Evolutionary conservation across 2,797 vertebrate species (phyloP).

Genomic region (Danio choprae): DNA sequence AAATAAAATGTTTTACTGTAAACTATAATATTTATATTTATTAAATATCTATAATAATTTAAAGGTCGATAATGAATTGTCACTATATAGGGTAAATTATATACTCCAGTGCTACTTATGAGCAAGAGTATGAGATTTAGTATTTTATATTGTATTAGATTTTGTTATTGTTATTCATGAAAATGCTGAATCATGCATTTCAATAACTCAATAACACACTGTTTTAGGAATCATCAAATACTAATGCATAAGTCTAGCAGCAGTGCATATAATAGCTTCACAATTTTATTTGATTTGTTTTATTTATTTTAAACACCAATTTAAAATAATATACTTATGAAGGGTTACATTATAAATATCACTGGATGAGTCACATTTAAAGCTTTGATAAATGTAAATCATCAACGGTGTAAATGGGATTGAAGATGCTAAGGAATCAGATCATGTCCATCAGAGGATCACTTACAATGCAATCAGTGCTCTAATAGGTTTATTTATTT

Average conservation of each 20-base stretch:
- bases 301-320: too few species aligned
- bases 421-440: too few species aligned
- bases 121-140: too few species aligned
- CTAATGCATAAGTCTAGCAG: background rate
- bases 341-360: too few species aligned
- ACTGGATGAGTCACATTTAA: background rate
- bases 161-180: conserved; percentile 2
- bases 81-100: background rate
- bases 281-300: too few species aligned
- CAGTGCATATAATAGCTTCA: too few species aligned
- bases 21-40: too few species aligned
- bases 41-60: too few species aligned
- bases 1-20: background rate
- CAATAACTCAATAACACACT: background rate
- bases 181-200: background rate
- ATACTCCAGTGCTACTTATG: background rate
- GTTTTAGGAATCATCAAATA: background rate
- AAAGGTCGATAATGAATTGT: too few species aligned
- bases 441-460: too few species aligned
- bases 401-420: background rate
- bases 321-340: background rate
- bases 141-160: background rate
- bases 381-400: background rate
- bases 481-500: too few species aligned
- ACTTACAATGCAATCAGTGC: too few species aligned